Evolutionary conservation across 1,140 invertebrate genomes (phyloP).

Genomic region (Drosophila nigrodunni): DNA sequence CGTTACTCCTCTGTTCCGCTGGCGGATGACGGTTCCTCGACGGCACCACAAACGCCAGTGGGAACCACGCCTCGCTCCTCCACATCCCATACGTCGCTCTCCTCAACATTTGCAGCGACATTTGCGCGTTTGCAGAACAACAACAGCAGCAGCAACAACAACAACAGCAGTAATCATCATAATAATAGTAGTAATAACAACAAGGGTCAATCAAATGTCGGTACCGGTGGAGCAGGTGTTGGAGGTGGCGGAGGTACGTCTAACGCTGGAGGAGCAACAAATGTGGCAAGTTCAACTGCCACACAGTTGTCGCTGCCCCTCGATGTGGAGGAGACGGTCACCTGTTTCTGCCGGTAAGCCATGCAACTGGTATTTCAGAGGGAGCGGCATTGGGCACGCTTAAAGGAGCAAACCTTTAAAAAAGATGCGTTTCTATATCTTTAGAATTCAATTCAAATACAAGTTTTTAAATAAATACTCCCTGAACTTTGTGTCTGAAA

Average conservation of each 20-base stretch:
- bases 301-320: constrained; percentile 85
- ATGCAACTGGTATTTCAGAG: too few species aligned
- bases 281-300: constrained; percentile 14
- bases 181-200: constrained; percentile 25
- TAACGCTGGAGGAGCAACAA: background rate
- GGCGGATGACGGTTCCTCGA: constrained; percentile 65
- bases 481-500: too few species aligned
- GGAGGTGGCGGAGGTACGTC: background rate
- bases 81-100: constrained; percentile 84
- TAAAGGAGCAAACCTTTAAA: too few species aligned
- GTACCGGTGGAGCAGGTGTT: constrained; percentile 3
- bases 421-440: too few species aligned
- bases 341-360: constrained; percentile 90
- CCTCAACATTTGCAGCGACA: constrained; percentile 85
- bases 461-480: too few species aligned
- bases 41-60: constrained; percentile 83
- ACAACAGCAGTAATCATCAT: constrained; percentile 31
- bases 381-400: background rate
- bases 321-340: constrained; percentile 90
- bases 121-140: constrained; percentile 68
- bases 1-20: constrained; percentile 80
- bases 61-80: constrained; percentile 55
- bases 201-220: constrained; percentile 8
- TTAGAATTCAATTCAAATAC: too few species aligned
- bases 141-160: constrained; percentile 26